Evolutionary conservation across 23 tunicate species (phyloP), one percentile per base, ranked within the genome.

Genomic region (Trididemnum clinides): DNA sequence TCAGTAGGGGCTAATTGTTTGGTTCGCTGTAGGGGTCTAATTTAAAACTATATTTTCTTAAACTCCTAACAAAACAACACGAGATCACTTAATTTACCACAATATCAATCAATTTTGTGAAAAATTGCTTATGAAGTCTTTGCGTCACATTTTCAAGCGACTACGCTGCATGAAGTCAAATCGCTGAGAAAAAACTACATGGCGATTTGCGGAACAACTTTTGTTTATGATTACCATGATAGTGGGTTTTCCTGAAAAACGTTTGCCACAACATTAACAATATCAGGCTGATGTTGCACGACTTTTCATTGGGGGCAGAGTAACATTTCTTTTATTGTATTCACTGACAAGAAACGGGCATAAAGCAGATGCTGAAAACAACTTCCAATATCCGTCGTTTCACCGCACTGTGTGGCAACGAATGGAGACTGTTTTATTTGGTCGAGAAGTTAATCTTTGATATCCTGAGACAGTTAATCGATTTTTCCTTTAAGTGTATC

Each of bases 381-480:
- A 78, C 50, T 51, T 33, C 83, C n/a, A 26, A 78, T 78, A 35
- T 78, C 66, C 25, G 66, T 78, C 3, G 50, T 78, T 78, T 78
- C 83, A 35, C 51, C 83, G 10, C 83, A 78, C 29, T 78, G 83
- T 33, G 51, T 78, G 51, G 83, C 65, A 78, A 78, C 51, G 28
- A 78, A 78, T 29, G 83, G 83, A 78, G 83, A 78, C 34, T 78
- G 37, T 81, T 81, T 81, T 63, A 34, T 63, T 81, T 62, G 85
- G 73, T 62, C 28, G 28, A 63, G 85, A 36, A 62, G 64, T 34
- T 81, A 74, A 81, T 81, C 85, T 81, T 81, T 62, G 85, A 81
- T 81, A 36, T 81, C 73, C 34, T 81, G 73, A 81, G 73, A 81
- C 34, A 81, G 59, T 81, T 81, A 51, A 81, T 81, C 74, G 85